A percentile compares a stretch with the other conserved stretches of the same genome.
phyloP scores from a whole-genome alignment of 2,113 vertebrate genomes.

The Osmerus eperlanus region DNA sequence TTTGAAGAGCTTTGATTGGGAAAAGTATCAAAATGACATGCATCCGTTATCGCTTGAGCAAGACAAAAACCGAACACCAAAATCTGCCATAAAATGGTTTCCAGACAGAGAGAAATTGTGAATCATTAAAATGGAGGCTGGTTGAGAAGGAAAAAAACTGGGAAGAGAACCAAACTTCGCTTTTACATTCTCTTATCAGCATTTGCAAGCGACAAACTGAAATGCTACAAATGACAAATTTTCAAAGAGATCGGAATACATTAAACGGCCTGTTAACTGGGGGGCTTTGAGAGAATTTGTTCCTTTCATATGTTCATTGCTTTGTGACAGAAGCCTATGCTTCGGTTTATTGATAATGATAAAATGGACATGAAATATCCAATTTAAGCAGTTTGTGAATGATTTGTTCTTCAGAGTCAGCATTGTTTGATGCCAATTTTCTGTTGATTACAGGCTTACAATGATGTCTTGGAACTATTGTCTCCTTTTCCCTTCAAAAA shows the following conservation, averaged over 20 bases:
- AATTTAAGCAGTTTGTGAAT: background rate
- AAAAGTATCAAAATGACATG: background rate
- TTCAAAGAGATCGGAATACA: constrained; percentile 22
- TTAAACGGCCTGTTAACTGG: constrained; percentile 27
- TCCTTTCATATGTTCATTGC: constrained; percentile 17
- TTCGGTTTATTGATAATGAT: constrained; percentile 22
- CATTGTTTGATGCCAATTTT: constrained; percentile 13
- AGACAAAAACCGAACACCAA: constrained; percentile 24
- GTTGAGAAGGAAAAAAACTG: constrained; percentile 14
- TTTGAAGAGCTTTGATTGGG: constrained; percentile 30
- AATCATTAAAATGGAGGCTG: constrained; percentile 13
- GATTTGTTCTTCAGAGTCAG: background rate
- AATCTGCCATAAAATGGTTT: constrained; percentile 27
- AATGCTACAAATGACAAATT: constrained; percentile 11
- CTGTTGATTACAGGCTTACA: constrained; percentile 3
- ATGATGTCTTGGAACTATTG: background rate
- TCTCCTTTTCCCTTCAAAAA: background rate
- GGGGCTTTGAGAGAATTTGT: constrained; percentile 16
- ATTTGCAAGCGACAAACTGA: constrained; percentile 27
- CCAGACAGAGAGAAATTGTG: constrained; percentile 1
- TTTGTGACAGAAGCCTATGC: constrained; percentile 13
- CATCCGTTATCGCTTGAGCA: constrained; percentile 12
- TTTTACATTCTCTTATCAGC: constrained; percentile 42
- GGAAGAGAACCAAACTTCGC: constrained; percentile 32
- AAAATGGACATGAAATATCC: constrained; percentile 29